Base-by-base conservation (phyloP, 2,888 invertebrate genomes). In the Mystacides longicornis region DNA sequence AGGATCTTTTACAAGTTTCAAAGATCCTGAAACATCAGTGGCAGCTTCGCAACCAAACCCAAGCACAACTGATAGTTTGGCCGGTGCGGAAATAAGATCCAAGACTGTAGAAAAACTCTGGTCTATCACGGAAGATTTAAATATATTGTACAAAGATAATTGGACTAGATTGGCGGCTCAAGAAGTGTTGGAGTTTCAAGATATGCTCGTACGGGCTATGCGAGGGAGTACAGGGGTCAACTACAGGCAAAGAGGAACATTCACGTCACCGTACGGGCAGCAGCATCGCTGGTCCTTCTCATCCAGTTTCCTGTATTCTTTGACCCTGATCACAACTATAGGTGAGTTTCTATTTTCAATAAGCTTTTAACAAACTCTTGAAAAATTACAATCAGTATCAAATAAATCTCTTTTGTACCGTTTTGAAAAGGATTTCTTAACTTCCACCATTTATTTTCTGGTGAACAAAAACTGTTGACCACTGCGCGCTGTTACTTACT, bases 261-360 rank as follows among this genome's bases (percentile, higher is more conserved):
- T 55, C 52, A 51, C 62, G 56, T 62, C 42, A 55, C 69, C 71
- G 64, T 71, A 71, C 56, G 75, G 77, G 33, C 69, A 70, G 50
- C 73, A 82, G 64, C 86, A 88, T 67, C 81, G 86, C 64, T 95
- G 94, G 93, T 91, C 91, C 48, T 93, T 94, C 71, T 88, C 93
- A 62, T 89, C 91, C 62, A 92, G 93, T 64, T 90, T 95, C 68
- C 80, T 96, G 50, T 96, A 95, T 70, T 93, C 93, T 22, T 79
- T 95, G 64, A 94, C 95, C 18, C 83, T 96, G 62, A 94, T 95
- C 67, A 94, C 94, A 7, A 95, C 94, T 37, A 94, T 94, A 65
- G 94, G 94, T 94, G 72, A 85, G 86, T 74, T 3, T 9, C 7
- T 9, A 31, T 31, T 31, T 9, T n/a, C n/a, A n/a, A n/a, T n/a